phyloP scores from a whole-genome alignment of 2,888 invertebrate species.

The Caenorhabditis parvicauda region DNA sequence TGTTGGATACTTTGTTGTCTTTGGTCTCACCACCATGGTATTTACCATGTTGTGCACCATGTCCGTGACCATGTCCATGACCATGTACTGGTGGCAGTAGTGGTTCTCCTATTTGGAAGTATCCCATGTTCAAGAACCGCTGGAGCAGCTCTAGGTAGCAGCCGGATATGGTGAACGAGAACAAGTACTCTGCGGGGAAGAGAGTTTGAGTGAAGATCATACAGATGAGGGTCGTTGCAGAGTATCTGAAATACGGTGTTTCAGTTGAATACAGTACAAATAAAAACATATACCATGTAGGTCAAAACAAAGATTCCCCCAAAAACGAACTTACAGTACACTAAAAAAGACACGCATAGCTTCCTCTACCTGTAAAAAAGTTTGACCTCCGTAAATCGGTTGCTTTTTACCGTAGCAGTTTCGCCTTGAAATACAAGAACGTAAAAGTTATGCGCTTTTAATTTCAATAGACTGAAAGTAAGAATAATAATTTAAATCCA shows the following conservation, averaged over 20 bases:
- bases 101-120: conserved; percentile 56
- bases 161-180: conserved; percentile 56
- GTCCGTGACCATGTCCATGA: conserved; percentile 16
- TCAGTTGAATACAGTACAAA: neutral
- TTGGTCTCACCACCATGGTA: too few relatives aligned
- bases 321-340: conserved; percentile 7
- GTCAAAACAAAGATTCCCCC: neutral
- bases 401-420: too few relatives aligned
- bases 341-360: neutral
- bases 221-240: conserved; percentile 46
- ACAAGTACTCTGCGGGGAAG: conserved; percentile 61
- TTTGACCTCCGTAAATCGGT: too few relatives aligned
- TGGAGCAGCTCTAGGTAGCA: conserved; percentile 57
- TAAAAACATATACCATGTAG: neutral
- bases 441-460: too few relatives aligned
- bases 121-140: conserved; percentile 56
- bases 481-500: too few relatives aligned
- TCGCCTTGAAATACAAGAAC: too few relatives aligned
- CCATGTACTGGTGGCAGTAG: conserved; percentile 13
- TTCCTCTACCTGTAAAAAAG: too few relatives aligned
- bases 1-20: too few relatives aligned
- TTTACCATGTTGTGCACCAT: too few relatives aligned
- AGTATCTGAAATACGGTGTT: conserved; percentile 23
- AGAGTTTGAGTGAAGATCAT: conserved; percentile 62
- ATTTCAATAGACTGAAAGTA: too few relatives aligned